Conservation (phyloP, 2,888 invertebrate species). For the Limnephilus rhombicus region DNA sequence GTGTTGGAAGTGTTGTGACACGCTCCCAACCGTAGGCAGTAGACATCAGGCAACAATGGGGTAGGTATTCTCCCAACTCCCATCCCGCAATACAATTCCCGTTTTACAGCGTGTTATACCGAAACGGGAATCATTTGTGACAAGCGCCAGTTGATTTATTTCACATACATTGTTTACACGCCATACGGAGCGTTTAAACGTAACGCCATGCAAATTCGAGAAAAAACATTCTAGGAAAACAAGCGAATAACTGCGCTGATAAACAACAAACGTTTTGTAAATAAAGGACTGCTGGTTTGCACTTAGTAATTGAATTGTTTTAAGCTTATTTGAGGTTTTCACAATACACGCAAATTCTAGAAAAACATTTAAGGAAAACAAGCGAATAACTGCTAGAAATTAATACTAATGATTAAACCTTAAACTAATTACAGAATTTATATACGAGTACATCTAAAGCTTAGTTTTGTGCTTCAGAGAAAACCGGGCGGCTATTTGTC, state of each 20-base stretch:
- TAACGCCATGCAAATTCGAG: conserved; percentile 64
- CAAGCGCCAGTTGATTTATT: conserved; percentile 65
- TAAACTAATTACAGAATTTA: no score
- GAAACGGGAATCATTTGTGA: conserved; percentile 64
- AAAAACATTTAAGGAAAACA: background rate
- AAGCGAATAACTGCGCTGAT: background rate
- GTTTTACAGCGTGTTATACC: conserved; percentile 57
- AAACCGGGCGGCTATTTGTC: no score
- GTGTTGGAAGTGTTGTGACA: background rate
- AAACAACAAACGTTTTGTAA: no score
- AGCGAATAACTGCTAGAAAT: background rate
- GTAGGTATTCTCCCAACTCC: conserved; percentile 30
- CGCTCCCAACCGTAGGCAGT: background rate
- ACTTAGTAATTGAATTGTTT: no score
- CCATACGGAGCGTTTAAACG: conserved; percentile 61
- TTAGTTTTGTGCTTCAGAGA: no score
- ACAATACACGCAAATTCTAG: background rate
- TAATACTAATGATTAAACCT: no score
- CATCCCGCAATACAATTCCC: conserved; percentile 25
- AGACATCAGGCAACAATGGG: conserved; percentile 27
- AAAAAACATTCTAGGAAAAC: conserved; percentile 30
- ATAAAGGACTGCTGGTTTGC: no score
- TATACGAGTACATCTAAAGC: no score
- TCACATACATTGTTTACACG: conserved; percentile 65
- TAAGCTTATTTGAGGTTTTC: background rate